These are phyloP conservation scores for Pandemis cinnamomeana DNA, from an alignment of 2,888 invertebrate species.

Conservation along the genomic window DNA sequence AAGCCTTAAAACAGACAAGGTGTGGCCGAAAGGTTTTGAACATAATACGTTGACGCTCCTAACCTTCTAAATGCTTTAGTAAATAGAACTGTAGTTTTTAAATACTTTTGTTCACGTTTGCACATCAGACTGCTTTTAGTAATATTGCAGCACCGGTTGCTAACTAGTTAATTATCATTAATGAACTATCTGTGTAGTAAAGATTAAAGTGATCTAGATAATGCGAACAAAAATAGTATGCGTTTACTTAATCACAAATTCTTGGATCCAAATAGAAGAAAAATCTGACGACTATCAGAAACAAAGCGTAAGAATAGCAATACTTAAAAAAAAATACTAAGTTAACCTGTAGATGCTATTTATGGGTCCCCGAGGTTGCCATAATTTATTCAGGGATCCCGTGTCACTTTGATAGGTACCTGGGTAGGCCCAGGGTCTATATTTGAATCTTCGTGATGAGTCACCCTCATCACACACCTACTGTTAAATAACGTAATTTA, in stretches of 20 bases:
- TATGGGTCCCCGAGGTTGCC: constrained; percentile 3
- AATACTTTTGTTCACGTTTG: not conserved
- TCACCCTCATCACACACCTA: not conserved
- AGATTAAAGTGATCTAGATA: not conserved
- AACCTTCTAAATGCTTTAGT: not conserved
- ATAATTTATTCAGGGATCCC: constrained; percentile 30
- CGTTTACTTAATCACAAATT: no score
- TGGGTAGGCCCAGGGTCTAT: not conserved
- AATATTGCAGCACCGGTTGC: no score
- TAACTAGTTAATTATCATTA: no score
- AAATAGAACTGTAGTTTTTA: not conserved
- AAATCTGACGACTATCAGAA: not conserved
- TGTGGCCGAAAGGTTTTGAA: constrained; percentile 33
- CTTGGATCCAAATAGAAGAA: not conserved
- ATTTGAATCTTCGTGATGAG: not conserved
- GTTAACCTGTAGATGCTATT: not conserved
- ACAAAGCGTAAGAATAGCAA: not conserved
- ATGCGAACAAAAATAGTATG: not conserved
- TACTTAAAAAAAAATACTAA: constrained; percentile 4
- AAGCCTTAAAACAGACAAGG: constrained; percentile 31
- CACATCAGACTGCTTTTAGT: not conserved
- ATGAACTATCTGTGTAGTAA: no score
- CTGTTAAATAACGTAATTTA: not conserved
- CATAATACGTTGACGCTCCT: constrained; percentile 8
- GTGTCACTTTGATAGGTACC: constrained; percentile 10